Conservation (phyloP, 1,140 invertebrate genomes). For the Pristionchus pacificus region DNA sequence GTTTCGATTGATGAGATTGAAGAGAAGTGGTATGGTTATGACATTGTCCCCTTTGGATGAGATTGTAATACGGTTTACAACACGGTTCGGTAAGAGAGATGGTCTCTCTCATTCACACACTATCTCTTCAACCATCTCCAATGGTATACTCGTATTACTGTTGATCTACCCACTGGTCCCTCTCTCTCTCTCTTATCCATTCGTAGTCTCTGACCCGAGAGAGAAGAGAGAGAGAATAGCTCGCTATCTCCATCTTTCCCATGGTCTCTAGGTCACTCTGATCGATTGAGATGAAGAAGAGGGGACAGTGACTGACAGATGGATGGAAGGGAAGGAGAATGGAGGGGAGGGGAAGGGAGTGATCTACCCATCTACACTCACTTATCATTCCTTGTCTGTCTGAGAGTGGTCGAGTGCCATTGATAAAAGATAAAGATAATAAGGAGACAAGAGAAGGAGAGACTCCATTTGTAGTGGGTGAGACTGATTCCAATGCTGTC, state of each 20-base stretch:
- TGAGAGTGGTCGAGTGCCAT: no score
- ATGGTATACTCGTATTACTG: no score
- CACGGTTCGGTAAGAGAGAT: neutral
- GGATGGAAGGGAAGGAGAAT: neutral
- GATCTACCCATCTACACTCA: no score
- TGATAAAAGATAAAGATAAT: no score
- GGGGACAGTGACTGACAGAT: neutral
- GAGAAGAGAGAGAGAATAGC: neutral
- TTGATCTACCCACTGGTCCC: neutral
- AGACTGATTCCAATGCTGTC: no score
- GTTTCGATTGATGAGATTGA: neutral
- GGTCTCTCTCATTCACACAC: no score
- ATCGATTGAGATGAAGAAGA: constrained; percentile 1
- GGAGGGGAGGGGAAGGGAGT: constrained; percentile 1
- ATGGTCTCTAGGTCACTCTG: neutral
- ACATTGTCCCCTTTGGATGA: neutral
- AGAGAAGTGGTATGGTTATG: neutral
- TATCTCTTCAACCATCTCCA: no score
- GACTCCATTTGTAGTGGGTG: no score
- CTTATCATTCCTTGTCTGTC: no score
- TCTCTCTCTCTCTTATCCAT: constrained; percentile 1
- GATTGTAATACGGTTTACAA: neutral
- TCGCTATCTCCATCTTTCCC: neutral
- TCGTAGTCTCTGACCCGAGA: neutral
- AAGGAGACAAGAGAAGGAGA: no score